Conservation (phyloP, 2,888 invertebrate genomes). For the Drosophila flavopinicola region DNA sequence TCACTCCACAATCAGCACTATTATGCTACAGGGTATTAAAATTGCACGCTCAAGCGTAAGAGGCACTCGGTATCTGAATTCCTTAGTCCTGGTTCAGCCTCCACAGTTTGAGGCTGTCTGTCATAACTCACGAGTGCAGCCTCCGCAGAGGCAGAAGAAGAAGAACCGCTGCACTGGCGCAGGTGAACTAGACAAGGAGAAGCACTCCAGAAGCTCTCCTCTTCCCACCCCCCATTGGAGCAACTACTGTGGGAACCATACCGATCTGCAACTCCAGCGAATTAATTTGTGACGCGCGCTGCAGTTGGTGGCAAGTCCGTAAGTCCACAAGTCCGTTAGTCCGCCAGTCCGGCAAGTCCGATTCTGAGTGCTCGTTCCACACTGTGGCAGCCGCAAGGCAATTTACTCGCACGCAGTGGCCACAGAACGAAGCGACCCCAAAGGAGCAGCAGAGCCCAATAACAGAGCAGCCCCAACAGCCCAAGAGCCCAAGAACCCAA, state of each 20-base stretch:
- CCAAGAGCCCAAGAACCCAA: slow-evolving; percentile 16
- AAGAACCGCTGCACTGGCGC: slow-evolving; percentile 78
- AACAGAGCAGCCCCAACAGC: not conserved
- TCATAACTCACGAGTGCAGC: slow-evolving; percentile 77
- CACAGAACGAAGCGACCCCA: slow-evolving; percentile 30
- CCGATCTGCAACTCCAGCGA: slow-evolving; percentile 68
- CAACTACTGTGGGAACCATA: slow-evolving; percentile 77
- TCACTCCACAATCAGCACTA: not conserved
- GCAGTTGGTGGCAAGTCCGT: slow-evolving; percentile 12
- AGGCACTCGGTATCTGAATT: slow-evolving; percentile 38
- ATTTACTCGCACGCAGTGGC: slow-evolving; percentile 70
- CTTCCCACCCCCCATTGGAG: slow-evolving; percentile 19
- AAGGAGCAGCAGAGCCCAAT: not conserved
- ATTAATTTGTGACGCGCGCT: slow-evolving; percentile 80
- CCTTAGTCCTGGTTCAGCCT: slow-evolving; percentile 31
- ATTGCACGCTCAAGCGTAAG: slow-evolving; percentile 75
- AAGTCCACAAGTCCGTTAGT: slow-evolving; percentile 6
- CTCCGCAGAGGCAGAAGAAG: slow-evolving; percentile 36
- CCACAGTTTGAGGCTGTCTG: slow-evolving; percentile 67
- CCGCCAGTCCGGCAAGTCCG: slow-evolving; percentile 45
- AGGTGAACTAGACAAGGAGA: slow-evolving; percentile 69
- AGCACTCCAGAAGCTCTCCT: slow-evolving; percentile 13
- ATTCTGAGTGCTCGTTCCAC: slow-evolving; percentile 49
- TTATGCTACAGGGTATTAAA: slow-evolving; percentile 22
- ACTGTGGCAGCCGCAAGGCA: slow-evolving; percentile 66